phyloP scores from a whole-genome alignment of 2,888 invertebrate species.

The Thyatira batis region DNA sequence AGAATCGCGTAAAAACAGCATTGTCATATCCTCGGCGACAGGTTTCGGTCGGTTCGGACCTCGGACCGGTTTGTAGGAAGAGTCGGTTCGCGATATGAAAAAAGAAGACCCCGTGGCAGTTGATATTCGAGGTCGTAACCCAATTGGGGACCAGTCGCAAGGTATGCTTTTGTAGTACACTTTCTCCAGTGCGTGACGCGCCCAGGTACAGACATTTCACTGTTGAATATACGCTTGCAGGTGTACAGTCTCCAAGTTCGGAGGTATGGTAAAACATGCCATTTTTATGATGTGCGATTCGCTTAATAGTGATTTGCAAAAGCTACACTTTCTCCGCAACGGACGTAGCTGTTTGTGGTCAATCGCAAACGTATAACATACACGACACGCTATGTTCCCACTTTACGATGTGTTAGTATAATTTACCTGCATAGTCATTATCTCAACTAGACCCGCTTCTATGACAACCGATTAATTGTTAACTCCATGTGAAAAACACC shows the following conservation, averaged over 20 bases:
- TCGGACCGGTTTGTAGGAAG: conserved; percentile 46
- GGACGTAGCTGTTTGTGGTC: conserved; percentile 33
- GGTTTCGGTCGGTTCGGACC: conserved; percentile 28
- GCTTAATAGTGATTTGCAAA: conserved; percentile 46
- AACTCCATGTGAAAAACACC: not conserved
- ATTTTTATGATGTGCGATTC: conserved; percentile 42
- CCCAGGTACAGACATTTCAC: conserved; percentile 66
- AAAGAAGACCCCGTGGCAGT: conserved; percentile 61
- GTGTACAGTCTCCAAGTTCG: conserved; percentile 40
- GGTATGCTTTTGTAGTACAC: conserved; percentile 75
- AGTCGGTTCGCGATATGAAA: conserved; percentile 37
- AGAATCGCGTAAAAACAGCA: conserved; percentile 32
- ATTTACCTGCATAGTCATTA: not conserved
- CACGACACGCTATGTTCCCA: not conserved
- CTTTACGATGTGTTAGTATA: not conserved
- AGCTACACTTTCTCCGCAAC: conserved; percentile 52
- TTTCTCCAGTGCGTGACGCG: conserved; percentile 78
- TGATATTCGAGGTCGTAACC: conserved; percentile 77
- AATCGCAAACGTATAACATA: conserved; percentile 29
- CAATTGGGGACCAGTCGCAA: conserved; percentile 74
- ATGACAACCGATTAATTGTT: not conserved
- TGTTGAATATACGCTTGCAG: conserved; percentile 43
- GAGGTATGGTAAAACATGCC: conserved; percentile 38
- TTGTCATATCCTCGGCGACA: conserved; percentile 24
- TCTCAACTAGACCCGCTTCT: not conserved